Evolutionary conservation across 64 coral and sea anemone species (phyloP).

Genomic region (Orbicella faveolata): DNA sequence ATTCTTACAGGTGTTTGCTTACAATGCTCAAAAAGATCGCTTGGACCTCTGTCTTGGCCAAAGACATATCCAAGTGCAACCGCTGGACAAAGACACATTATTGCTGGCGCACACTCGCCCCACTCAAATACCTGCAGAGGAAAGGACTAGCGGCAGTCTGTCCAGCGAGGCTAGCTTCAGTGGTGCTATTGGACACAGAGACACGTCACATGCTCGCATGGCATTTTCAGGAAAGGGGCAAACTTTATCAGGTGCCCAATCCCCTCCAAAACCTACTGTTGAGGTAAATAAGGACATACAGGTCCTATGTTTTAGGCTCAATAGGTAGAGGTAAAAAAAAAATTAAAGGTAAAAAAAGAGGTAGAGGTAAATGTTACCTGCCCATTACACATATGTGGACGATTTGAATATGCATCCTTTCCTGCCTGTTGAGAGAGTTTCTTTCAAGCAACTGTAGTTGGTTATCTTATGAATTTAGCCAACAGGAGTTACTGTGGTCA

Average conservation of each 20-base stretch:
- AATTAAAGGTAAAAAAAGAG: too few relatives aligned
- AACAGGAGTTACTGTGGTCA: too few relatives aligned
- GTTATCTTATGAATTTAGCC: too few relatives aligned
- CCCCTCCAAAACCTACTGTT: background rate
- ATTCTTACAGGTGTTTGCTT: conserved; percentile 83
- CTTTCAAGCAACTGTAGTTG: too few relatives aligned
- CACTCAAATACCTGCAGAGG: background rate
- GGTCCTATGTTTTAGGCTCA: too few relatives aligned
- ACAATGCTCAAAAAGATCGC: conserved; percentile 87
- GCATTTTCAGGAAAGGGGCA: conserved; percentile 91
- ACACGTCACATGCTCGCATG: conserved; percentile 30
- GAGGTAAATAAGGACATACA: background rate
- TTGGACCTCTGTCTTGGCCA: conserved; percentile 91
- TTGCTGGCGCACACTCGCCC: conserved; percentile 38
- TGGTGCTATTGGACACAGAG: conserved; percentile 77
- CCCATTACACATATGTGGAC: too few relatives aligned
- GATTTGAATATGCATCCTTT: too few relatives aligned
- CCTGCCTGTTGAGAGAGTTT: too few relatives aligned
- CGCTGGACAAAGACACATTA: conserved; percentile 58
- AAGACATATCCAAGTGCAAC: conserved; percentile 78
- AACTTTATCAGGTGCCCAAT: conserved; percentile 31
- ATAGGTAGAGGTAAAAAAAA: too few relatives aligned
- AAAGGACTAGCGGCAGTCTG: conserved; percentile 19
- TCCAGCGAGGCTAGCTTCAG: conserved; percentile 88
- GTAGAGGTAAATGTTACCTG: too few relatives aligned